phyloP scores from a whole-genome alignment of 2,888 invertebrate genomes.

The Escarpia spicata region DNA sequence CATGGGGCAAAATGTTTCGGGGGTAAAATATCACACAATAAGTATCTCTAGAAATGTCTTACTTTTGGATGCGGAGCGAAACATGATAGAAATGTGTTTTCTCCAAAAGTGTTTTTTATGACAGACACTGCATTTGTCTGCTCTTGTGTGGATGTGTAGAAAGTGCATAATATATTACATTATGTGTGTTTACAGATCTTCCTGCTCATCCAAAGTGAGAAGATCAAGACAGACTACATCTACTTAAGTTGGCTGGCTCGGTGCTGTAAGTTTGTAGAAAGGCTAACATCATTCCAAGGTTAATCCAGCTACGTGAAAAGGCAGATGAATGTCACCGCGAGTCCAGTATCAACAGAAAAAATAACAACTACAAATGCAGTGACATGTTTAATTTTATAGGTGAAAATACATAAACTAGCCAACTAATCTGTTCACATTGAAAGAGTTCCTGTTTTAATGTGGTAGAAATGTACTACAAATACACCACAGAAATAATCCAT shows the following conservation, averaged over 20 bases:
- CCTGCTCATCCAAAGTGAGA: slow-evolving; percentile 83
- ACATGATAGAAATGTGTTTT: neutral
- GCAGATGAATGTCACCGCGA: too few species aligned
- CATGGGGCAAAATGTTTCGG: neutral
- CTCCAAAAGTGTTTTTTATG: neutral
- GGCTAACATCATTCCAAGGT: too few species aligned
- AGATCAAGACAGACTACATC: slow-evolving; percentile 83
- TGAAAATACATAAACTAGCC: too few species aligned
- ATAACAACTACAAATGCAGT: too few species aligned
- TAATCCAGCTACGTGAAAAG: too few species aligned
- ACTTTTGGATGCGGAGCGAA: neutral
- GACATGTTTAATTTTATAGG: too few species aligned
- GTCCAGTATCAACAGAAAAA: too few species aligned
- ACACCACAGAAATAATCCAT: too few species aligned
- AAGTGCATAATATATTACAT: neutral
- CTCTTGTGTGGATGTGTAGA: neutral
- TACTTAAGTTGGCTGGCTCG: slow-evolving; percentile 88
- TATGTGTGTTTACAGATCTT: slow-evolving; percentile 70
- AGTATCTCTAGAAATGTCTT: neutral
- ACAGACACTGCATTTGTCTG: neutral
- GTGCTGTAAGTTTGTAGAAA: slow-evolving; percentile 73
- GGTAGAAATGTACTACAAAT: too few species aligned
- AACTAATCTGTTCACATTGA: too few species aligned
- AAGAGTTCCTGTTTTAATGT: too few species aligned
- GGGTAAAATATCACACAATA: neutral